Percentiles rank a stretch among this genome's conserved stretches.
phyloP scores from a whole-genome alignment of 2,113 vertebrate species.

The Halichoerus grypus region DNA sequence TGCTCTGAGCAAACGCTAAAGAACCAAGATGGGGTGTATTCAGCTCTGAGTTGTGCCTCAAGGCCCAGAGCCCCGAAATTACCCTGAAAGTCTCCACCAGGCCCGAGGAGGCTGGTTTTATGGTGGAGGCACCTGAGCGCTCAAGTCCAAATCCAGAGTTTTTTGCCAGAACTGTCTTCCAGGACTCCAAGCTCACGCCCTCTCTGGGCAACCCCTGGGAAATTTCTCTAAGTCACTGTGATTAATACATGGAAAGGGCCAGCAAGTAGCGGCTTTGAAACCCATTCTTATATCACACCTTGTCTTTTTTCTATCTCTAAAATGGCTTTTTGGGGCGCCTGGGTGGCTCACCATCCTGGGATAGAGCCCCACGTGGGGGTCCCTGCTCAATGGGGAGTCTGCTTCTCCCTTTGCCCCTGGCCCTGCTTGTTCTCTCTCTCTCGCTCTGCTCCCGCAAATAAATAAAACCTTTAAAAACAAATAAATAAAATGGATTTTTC shows the following conservation, averaged over 20 bases:
- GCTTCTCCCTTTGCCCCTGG: too few species aligned
- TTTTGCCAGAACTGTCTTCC: not conserved
- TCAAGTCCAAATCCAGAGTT: not conserved
- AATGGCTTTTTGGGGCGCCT: not conserved
- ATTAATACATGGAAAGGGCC: accelerated
- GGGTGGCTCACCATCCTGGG: too few species aligned
- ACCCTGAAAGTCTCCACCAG: not conserved
- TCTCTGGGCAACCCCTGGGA: not conserved
- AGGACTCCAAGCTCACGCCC: not conserved
- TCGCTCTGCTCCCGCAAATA: too few species aligned
- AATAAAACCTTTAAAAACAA: too few species aligned
- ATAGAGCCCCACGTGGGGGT: too few species aligned
- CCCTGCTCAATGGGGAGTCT: too few species aligned
- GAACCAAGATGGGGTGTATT: not conserved
- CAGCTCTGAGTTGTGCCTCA: not conserved
- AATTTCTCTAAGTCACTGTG: not conserved
- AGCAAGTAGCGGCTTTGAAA: accelerated
- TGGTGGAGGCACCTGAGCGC: accelerated
- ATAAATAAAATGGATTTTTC: not conserved
- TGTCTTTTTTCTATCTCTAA: not conserved
- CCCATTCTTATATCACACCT: not conserved
- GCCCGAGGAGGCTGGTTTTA: not conserved
- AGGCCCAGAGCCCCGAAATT: not conserved
- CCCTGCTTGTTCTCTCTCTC: too few species aligned
- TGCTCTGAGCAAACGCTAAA: not conserved